phyloP scores from a whole-genome alignment of 1,140 invertebrate species.

The Sarcophaga bullata region DNA sequence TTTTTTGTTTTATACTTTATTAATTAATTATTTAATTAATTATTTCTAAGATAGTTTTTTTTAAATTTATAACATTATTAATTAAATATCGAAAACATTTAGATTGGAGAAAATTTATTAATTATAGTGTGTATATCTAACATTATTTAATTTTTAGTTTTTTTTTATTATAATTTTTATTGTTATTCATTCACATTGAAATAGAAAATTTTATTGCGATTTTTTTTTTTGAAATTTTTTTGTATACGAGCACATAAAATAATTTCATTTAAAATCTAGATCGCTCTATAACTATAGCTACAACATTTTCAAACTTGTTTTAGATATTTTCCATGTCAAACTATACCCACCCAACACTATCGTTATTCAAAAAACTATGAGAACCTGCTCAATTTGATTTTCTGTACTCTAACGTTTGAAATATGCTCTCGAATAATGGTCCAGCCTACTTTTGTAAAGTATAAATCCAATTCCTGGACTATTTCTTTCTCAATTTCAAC shows the following conservation, averaged over 20 bases:
- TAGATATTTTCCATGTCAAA: background rate
- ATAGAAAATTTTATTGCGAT: background rate
- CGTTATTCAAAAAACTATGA: too few species aligned
- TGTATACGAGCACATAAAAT: slow-evolving; percentile 4
- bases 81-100: slow-evolving; percentile 17
- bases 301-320: background rate
- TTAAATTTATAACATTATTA: slow-evolving; percentile 1
- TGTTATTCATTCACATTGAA: slow-evolving; percentile 12
- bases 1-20: too few species aligned
- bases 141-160: background rate
- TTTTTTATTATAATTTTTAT: background rate
- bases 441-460: too few species aligned
- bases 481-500: too few species aligned
- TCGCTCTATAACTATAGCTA: background rate
- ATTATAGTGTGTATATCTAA: background rate
- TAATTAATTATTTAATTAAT: too few species aligned
- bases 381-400: too few species aligned
- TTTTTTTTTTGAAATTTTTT: too few species aligned
- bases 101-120: background rate
- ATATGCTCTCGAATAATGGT: too few species aligned
- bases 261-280: background rate
- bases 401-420: too few species aligned
- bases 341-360: too few species aligned
- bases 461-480: too few species aligned
- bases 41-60: background rate